Evolutionary conservation across 1,140 invertebrate species (phyloP), one percentile per base, ranked within the genome.

Genomic region (Drosophila takahashii): DNA sequence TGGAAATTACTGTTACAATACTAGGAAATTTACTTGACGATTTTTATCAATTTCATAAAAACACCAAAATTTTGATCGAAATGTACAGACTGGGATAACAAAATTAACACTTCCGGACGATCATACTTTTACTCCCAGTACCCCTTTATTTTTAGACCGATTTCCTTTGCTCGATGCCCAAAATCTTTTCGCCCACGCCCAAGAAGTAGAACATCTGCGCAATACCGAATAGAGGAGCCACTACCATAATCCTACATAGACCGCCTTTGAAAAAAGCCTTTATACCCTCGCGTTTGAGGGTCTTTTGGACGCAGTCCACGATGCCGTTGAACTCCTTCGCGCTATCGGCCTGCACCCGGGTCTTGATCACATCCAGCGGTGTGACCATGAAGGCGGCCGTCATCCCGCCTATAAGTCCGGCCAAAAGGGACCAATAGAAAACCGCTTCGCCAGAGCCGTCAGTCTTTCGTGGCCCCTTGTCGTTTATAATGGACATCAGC

Each of bases 281-380:
- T 1, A 95, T 93, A 18, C 98, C 98, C 94, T 99, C 99, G 73
- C 97, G 93, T 75, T 94, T 95, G 71, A 97, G 90, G 8, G 97
- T 99, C 93, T 96, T 96, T 5, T 96, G 91, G 1, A 58, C 0
- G 79, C 98, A 98, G 92, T 99, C 97, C 27, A 95, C 44, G 66
- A 99, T 96, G 69, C 98, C 97, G 70, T 94, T 94, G 92, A 99
- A 99, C 50, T 95, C 94, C 37, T 94, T 93, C 91, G 98, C 97
- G 7, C 96, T n/a, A 32, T 50, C 96, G 4, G 97, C 96, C 93
- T 99, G 99, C 74, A 99, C 94, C 80, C 98, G 94, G 0, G 99
- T 99, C 93, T 99, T 99, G 7, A 99, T 95, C 71, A 99, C 98
- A 94, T 99, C 98, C 89, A 99, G 95, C 13, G 99, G 98, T 93